Evolutionary conservation across 2,888 invertebrate genomes (phyloP).

Genomic region (Tiliacea citrago): DNA sequence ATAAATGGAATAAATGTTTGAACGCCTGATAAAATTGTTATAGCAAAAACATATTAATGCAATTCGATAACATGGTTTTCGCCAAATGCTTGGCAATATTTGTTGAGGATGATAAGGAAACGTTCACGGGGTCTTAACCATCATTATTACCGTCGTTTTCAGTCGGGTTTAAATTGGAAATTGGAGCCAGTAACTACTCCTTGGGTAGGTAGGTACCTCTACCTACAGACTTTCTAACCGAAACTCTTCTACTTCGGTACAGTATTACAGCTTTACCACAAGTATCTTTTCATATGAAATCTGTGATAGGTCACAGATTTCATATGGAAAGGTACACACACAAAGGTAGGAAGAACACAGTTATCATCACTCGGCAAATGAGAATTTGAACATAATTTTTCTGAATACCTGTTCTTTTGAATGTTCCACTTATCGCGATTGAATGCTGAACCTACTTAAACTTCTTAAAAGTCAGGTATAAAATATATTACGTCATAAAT

Average conservation of each 20-base stretch:
- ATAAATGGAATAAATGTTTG: conserved; percentile 59
- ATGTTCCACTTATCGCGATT: neutral
- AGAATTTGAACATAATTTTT: neutral
- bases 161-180: neutral
- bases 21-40: conserved; percentile 62
- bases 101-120: neutral
- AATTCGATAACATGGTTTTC: conserved; percentile 36
- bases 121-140: neutral
- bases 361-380: neutral
- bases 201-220: neutral
- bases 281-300: neutral
- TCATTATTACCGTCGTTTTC: neutral
- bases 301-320: too few relatives aligned
- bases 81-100: neutral
- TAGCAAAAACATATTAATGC: conserved; percentile 49
- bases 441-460: conserved; percentile 2
- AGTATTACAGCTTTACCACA: neutral
- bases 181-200: neutral
- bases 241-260: neutral
- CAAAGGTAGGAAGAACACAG: neutral
- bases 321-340: too few relatives aligned
- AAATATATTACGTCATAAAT: conserved; percentile 26
- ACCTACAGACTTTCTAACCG: neutral
- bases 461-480: conserved; percentile 22
- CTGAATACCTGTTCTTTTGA: too few relatives aligned